Percentiles rank a stretch among this genome's conserved stretches.
These are phyloP conservation scores for Trissoscelio sp. DNA, from an alignment of 2,888 invertebrate species.

Conservation along the genomic window DNA sequence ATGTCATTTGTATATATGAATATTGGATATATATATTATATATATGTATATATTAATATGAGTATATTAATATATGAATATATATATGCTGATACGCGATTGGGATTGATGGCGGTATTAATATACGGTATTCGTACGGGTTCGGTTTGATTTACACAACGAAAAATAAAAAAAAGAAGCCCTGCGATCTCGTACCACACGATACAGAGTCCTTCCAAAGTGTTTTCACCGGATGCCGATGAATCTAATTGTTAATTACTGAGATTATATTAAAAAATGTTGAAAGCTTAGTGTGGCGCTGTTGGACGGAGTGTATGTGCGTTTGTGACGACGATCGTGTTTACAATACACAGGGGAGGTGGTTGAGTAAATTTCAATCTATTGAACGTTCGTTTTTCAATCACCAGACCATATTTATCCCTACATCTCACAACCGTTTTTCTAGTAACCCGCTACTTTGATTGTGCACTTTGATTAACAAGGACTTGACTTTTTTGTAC, in stretches of 20 bases:
- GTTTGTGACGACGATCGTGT: constrained; percentile 39
- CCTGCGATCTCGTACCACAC: constrained; percentile 31
- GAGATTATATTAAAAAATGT: constrained; percentile 53
- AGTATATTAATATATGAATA: background rate
- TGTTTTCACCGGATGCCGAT: constrained; percentile 32
- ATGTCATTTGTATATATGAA: constrained; percentile 41
- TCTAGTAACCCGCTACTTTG: constrained; percentile 26
- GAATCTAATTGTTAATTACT: constrained; percentile 41
- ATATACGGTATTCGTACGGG: background rate
- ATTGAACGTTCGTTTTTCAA: constrained; percentile 34
- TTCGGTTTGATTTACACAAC: constrained; percentile 47
- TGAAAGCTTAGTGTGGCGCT: constrained; percentile 27
- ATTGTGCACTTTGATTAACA: constrained; percentile 8
- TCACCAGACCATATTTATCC: constrained; percentile 28
- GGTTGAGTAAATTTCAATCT: constrained; percentile 26
- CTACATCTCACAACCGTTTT: constrained; percentile 9
- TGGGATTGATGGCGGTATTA: constrained; percentile 1
- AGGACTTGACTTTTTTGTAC: constrained; percentile 40
- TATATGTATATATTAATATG: constrained; percentile 2
- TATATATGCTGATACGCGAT: background rate
- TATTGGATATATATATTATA: constrained; percentile 1
- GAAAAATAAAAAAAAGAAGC: constrained; percentile 24
- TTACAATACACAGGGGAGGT: constrained; percentile 50
- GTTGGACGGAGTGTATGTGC: constrained; percentile 43
- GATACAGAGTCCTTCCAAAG: constrained; percentile 41